Percentiles rank a stretch among this genome's conserved stretches.
Conservation (phyloP, 2,888 invertebrate genomes). For the Cheilosia variabilis region DNA sequence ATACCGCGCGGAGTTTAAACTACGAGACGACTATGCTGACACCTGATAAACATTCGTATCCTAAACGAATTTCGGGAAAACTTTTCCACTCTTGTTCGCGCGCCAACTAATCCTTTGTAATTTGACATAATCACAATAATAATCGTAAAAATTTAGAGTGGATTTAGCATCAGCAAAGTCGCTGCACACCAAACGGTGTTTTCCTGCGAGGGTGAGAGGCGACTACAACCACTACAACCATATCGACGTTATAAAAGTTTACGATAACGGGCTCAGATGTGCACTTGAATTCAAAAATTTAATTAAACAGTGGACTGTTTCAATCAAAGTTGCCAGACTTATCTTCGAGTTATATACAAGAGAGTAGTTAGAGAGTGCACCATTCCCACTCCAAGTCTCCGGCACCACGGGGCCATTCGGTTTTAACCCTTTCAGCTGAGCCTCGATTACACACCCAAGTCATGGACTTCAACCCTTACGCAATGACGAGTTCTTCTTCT, state of each 20-base stretch:
- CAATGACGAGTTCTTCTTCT: conserved; percentile 24
- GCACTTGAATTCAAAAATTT: conserved; percentile 74
- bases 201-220: conserved; percentile 1
- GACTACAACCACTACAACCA: conserved; percentile 17
- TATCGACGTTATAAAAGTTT: conserved; percentile 66
- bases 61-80: conserved; percentile 57
- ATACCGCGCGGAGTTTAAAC: not conserved
- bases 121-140: conserved; percentile 77
- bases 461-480: conserved; percentile 55
- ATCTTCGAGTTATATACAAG: conserved; percentile 48
- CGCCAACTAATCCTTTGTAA: conserved; percentile 77
- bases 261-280: conserved; percentile 73
- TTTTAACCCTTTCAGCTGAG: conserved; percentile 72
- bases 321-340: conserved; percentile 75
- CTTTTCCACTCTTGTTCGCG: conserved; percentile 58
- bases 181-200: not conserved
- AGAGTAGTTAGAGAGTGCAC: conserved; percentile 39
- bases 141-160: conserved; percentile 77
- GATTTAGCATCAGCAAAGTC: conserved; percentile 48
- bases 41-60: conserved; percentile 67
- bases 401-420: conserved; percentile 35
- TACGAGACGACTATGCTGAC: conserved; percentile 48
- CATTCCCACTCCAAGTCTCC: conserved; percentile 12
- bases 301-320: conserved; percentile 75
- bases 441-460: conserved; percentile 17